Conservation (phyloP, 1,140 invertebrate species). For the Coptotermes formosanus region DNA sequence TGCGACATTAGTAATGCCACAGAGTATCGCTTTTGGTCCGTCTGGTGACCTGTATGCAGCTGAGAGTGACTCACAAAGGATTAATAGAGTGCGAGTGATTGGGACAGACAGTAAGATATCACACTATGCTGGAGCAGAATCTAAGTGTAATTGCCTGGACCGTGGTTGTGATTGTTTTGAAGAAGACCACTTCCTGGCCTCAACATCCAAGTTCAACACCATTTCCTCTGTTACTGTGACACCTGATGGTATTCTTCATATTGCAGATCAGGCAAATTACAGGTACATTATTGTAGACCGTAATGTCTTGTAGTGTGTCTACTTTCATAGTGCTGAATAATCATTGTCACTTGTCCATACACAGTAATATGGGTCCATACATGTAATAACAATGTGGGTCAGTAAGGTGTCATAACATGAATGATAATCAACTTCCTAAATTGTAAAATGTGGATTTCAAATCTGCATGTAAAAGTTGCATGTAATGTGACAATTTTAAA, state of each 20-base stretch:
- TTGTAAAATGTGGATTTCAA: too few species aligned
- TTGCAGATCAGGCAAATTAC: constrained; percentile 91
- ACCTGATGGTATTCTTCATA: constrained; percentile 90
- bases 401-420: too few species aligned
- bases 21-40: constrained; percentile 91
- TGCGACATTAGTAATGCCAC: constrained; percentile 67
- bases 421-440: too few species aligned
- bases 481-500: too few species aligned
- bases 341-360: too few species aligned
- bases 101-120: constrained; percentile 88
- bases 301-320: too few species aligned
- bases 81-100: constrained; percentile 85
- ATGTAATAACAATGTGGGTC: too few species aligned
- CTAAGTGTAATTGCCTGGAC: constrained; percentile 92
- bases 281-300: not conserved
- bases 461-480: too few species aligned
- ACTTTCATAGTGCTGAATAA: too few species aligned
- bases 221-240: constrained; percentile 91
- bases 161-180: constrained; percentile 88
- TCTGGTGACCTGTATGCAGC: constrained; percentile 93
- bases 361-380: too few species aligned
- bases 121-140: constrained; percentile 90
- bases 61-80: constrained; percentile 91
- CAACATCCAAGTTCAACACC: constrained; percentile 90
- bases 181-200: constrained; percentile 85